phyloP scores from a whole-genome alignment of 2,797 vertebrate species.

The Acanthurus tractus region DNA sequence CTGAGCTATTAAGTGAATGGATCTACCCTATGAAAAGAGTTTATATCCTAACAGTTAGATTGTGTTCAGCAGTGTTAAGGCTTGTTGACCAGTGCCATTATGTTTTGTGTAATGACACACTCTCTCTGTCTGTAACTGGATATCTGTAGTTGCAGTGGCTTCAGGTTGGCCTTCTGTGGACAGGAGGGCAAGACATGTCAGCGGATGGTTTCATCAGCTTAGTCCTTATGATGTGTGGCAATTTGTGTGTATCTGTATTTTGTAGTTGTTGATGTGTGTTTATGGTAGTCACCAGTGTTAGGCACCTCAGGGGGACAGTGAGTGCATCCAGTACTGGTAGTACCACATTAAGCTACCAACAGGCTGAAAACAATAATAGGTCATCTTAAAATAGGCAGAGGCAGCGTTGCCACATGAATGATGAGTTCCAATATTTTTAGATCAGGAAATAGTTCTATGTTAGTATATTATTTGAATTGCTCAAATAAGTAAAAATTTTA shows the following conservation, averaged over 20 bases:
- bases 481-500: background rate
- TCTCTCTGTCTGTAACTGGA: slow-evolving; percentile 39
- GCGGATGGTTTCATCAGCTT: slow-evolving; percentile 31
- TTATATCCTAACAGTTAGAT: background rate
- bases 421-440: background rate
- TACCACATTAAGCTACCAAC: slow-evolving; percentile 34
- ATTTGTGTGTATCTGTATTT: slow-evolving; percentile 5
- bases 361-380: slow-evolving; percentile 23
- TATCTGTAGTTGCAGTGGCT: slow-evolving; percentile 32
- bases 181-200: slow-evolving; percentile 22
- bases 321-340: slow-evolving; percentile 27
- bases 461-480: background rate
- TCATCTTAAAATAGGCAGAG: slow-evolving; percentile 1
- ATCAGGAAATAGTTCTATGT: background rate
- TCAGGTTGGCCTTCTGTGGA: slow-evolving; percentile 17
- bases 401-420: background rate
- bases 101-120: slow-evolving; percentile 38
- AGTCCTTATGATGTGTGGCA: slow-evolving; percentile 15
- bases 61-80: slow-evolving; percentile 9
- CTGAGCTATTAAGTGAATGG: background rate
- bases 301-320: slow-evolving; percentile 13
- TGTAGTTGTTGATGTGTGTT: background rate
- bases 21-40: background rate
- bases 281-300: slow-evolving; percentile 17
- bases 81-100: slow-evolving; percentile 8